Evolutionary conservation across 2,113 vertebrate species (phyloP).

Genomic region (Odontesthes bonariensis): DNA sequence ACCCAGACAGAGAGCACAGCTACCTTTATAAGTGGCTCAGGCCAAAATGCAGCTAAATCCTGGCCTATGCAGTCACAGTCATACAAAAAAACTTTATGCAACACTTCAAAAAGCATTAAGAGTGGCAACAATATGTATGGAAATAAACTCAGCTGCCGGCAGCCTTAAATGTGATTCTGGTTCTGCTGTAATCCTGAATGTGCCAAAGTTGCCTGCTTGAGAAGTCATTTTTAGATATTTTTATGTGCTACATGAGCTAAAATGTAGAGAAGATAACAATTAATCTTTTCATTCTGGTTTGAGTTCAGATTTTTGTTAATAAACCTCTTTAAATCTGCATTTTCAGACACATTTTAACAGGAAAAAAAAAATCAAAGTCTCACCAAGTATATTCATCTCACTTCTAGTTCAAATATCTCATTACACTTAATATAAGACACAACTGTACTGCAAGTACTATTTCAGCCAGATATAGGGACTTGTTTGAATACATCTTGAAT

Average conservation of each 20-base stretch:
- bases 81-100: neutral
- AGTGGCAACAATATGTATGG: neutral
- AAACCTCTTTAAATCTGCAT: neutral
- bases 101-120: neutral
- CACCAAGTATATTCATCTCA: too few relatives aligned
- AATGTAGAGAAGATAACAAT: neutral
- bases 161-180: conserved; percentile 1
- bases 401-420: too few relatives aligned
- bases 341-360: neutral
- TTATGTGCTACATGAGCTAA: conserved; percentile 21
- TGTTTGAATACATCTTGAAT: too few relatives aligned
- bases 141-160: neutral
- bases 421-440: too few relatives aligned
- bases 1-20: neutral
- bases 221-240: neutral
- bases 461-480: too few relatives aligned
- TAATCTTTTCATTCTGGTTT: neutral
- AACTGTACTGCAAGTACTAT: too few relatives aligned
- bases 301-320: neutral
- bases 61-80: neutral
- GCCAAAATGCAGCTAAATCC: neutral
- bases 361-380: too few relatives aligned
- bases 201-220: conserved; percentile 3
- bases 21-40: neutral
- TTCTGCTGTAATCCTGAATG: conserved; percentile 28